A percentile compares a stretch with the other conserved stretches of the same genome.
Conservation (phyloP, 1,140 invertebrate species). For the Adelges cooleyi region DNA sequence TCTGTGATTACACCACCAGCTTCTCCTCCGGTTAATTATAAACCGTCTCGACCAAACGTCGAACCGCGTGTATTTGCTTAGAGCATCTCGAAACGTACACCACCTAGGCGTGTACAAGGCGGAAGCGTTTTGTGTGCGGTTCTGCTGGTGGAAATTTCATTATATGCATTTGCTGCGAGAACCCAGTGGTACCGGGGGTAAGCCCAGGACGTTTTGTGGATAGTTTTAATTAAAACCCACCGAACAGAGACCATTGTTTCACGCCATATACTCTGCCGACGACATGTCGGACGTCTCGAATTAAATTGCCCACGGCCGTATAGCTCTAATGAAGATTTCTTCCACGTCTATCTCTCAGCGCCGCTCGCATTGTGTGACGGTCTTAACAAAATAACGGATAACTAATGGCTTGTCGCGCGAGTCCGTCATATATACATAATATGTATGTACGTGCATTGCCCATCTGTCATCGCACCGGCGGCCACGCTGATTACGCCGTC, state of each 20-base stretch:
- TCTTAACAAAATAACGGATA: constrained; percentile 21
- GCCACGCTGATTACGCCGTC: not conserved
- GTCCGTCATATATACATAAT: not conserved
- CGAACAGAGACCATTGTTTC: constrained; percentile 14
- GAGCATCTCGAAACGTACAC: too few species aligned
- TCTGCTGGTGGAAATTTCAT: too few species aligned
- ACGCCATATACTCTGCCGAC: not conserved
- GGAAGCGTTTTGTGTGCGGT: too few species aligned
- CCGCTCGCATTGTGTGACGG: not conserved
- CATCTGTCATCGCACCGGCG: constrained; percentile 7
- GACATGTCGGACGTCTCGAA: constrained; percentile 2
- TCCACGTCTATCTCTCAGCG: not conserved
- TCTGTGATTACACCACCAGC: too few species aligned
- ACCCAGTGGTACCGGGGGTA: too few species aligned
- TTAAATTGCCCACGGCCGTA: not conserved
- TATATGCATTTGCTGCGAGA: too few species aligned
- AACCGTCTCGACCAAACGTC: too few species aligned
- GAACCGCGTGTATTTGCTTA: too few species aligned
- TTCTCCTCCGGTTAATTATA: too few species aligned
- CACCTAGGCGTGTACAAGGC: too few species aligned
- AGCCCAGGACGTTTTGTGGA: not conserved
- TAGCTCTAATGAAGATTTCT: constrained; percentile 17
- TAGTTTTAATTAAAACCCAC: constrained; percentile 24
- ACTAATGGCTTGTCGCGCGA: constrained; percentile 20
- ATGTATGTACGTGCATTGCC: not conserved